Evolutionary conservation across 2,888 invertebrate genomes (phyloP).

Genomic region (Dicycla oo): DNA sequence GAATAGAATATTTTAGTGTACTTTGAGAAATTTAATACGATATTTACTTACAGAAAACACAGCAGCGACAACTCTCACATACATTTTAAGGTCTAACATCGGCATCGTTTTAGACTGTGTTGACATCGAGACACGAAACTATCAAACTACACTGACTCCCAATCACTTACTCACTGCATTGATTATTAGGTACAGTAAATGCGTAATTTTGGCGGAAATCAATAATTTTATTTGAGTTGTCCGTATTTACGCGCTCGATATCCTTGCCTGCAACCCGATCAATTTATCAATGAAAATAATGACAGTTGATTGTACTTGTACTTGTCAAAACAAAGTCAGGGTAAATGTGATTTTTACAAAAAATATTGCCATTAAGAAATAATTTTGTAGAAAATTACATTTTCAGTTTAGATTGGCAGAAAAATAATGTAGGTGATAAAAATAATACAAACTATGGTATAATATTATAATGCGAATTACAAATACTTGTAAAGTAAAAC

Average conservation of each 20-base stretch:
- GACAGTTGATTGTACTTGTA: constrained; percentile 36
- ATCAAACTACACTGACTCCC: constrained; percentile 26
- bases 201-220: constrained; percentile 56
- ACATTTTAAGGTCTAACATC: constrained; percentile 82
- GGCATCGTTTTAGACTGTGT: constrained; percentile 84
- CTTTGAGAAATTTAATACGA: constrained; percentile 18
- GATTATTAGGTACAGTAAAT: constrained; percentile 32
- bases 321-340: constrained; percentile 46
- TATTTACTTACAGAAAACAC: constrained; percentile 85
- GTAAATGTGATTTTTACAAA: constrained; percentile 3
- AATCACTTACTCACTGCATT: constrained; percentile 45
- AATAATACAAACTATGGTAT: not conserved
- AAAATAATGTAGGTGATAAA: not conserved
- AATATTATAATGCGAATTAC: not conserved
- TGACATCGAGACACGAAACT: constrained; percentile 75
- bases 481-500: not conserved
- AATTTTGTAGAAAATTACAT: no score
- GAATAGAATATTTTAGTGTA: not conserved
- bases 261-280: constrained; percentile 40
- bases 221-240: constrained; percentile 63
- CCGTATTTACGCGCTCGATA: constrained; percentile 74
- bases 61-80: constrained; percentile 83
- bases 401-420: not conserved
- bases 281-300: constrained; percentile 50
- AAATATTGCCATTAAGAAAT: not conserved